phyloP scores from a whole-genome alignment of 2,797 vertebrate genomes.

The Helicolenus hilgendorfi region DNA sequence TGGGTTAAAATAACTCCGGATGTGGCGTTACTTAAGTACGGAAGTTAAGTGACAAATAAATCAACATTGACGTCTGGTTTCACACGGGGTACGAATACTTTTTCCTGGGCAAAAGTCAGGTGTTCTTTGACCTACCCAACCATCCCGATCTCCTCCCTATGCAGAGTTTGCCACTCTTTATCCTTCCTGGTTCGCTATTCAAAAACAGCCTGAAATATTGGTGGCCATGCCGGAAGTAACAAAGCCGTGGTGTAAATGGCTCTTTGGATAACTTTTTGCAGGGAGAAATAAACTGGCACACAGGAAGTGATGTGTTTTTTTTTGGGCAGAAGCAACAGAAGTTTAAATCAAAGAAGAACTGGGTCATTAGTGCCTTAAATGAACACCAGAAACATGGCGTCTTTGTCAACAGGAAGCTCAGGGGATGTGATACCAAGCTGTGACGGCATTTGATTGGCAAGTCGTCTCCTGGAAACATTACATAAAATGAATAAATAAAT shows the following conservation, averaged over 20 bases:
- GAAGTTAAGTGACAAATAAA: rapidly evolving
- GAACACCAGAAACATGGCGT: conserved; percentile 22
- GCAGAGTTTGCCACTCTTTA: rapidly evolving
- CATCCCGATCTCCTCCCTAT: rapidly evolving
- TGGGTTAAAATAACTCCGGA: rapidly evolving
- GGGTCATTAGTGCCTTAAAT: conserved; percentile 43
- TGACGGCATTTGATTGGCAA: conserved; percentile 52
- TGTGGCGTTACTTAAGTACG: rapidly evolving
- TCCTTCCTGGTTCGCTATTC: rapidly evolving
- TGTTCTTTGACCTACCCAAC: rapidly evolving
- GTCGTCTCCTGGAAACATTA: conserved; percentile 14
- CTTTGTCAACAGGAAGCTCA: conserved; percentile 41
- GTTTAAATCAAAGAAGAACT: conserved; percentile 34
- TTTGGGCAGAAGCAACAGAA: background rate
- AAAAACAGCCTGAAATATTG: background rate
- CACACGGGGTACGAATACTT: too few species aligned
- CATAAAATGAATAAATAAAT: background rate
- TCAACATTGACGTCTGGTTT: rapidly evolving
- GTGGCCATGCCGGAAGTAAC: background rate
- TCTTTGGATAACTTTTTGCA: background rate
- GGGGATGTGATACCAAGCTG: conserved; percentile 7
- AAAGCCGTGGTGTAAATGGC: background rate
- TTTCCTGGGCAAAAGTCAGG: too few species aligned
- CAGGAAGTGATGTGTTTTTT: conserved; percentile 23
- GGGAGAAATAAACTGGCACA: conserved; percentile 1